Evolutionary conservation across 2,888 invertebrate genomes (phyloP), one percentile per base, ranked within the genome.

Genomic region (Neoascia interrupta): DNA sequence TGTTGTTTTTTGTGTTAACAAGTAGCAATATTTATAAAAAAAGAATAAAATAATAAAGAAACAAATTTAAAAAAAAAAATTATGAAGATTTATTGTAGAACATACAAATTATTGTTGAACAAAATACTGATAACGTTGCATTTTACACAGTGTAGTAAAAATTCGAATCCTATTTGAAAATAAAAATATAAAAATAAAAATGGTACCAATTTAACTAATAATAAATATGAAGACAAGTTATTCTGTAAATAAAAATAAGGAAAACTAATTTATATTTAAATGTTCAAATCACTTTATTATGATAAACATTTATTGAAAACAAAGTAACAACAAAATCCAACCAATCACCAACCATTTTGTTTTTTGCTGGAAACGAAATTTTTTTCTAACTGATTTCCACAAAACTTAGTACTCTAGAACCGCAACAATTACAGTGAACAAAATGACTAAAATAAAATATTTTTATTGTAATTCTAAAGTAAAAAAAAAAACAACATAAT

Each of bases 171-270:
- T 70, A 63, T 43, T 58, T 8, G 49, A 58, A 18, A 58, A 51
- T 36, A 19, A 23, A 31, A 31, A 45, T 49, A 58, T 63, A 63
- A 45, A 53, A 70, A 45, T 10, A 51, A 70, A 43, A 66, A 64
- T 72, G 58, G 79, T 79, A 73, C 73, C 79, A 73, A 79, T 68
- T 79, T n/a, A 49, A 68, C 43, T 79, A 63, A 41, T n/a, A n/a
- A 31, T 43, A 63, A 36, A 63, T 13, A 28, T 23, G 53, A 66
- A 53, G 10, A 19, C 54, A 23, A 36, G 13, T 58, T 23, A 28
- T 72, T 79, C 36, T 76, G 70, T 76, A 79, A 66, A 79, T 79
- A 79, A 41, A 54, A 45, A 53, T 34, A 18, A 16, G n/a, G 31
- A 58, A 37, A n/a, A 34, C 31, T 41, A 58, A 31, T 41, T 31